Conservation (phyloP, 2,888 invertebrate genomes). For the Melieria omissa region DNA sequence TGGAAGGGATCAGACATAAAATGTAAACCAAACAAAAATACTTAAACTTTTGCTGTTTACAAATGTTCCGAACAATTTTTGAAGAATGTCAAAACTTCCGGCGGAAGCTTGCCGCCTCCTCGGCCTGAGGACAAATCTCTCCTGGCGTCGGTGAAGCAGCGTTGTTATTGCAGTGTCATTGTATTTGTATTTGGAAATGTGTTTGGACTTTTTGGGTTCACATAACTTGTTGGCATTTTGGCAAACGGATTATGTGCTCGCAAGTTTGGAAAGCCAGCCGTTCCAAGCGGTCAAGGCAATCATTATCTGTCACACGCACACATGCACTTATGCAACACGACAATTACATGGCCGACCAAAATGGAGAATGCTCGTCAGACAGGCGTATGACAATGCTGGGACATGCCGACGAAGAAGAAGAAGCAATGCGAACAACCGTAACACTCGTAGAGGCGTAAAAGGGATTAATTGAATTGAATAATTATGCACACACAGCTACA, state of each 20-base stretch:
- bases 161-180: neutral
- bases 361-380: neutral
- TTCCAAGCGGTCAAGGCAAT: slow-evolving; percentile 9
- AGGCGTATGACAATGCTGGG: neutral
- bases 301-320: slow-evolving; percentile 5
- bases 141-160: neutral
- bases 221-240: neutral
- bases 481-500: slow-evolving; percentile 44
- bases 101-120: neutral
- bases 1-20: neutral
- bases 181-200: no score
- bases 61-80: neutral
- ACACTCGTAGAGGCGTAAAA: slow-evolving; percentile 41
- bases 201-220: neutral
- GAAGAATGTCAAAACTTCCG: neutral
- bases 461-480: slow-evolving; percentile 52
- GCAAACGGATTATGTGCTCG: neutral
- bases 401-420: neutral
- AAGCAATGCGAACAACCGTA: neutral
- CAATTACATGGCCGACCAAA: neutral
- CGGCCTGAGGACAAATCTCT: no score
- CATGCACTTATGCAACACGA: no score
- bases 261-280: neutral
- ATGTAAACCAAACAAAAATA: neutral
- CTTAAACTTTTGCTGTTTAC: neutral